Evolutionary conservation across 2,888 invertebrate genomes (phyloP), one percentile per base, ranked within the genome.

Genomic region (Dione juno): DNA sequence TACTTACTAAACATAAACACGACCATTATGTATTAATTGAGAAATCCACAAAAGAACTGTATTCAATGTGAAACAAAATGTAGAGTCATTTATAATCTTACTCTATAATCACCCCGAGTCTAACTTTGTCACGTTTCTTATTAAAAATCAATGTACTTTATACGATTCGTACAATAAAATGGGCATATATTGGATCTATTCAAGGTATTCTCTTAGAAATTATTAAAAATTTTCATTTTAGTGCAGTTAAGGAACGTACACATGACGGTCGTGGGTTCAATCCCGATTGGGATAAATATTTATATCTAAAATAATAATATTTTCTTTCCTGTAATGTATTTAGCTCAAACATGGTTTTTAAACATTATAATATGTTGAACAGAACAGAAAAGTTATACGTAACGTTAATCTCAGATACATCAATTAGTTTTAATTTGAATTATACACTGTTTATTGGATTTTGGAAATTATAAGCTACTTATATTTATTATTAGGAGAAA

Each of bases 111-210:
- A 41, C 28, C n/a, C n/a, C 21, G 28, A 11, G 10, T 45, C 28
- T 61, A 45, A 61, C 28, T 10, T n/a, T n/a, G 61, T 61, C 61
- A 61, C 61, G 61, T 61, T 61, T 7, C 45, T 43, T n/a, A 61
- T n/a, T 61, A 11, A 61, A 28, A 28, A 61, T 45, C 28, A 59
- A 59, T 59, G 41, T 54, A n/a, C 54, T 16, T 45, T 28, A 2
- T 43, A 61, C 41, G n/a, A 14, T 28, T n/a, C 21, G 41, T 28
- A 28, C 43, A 28, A 45, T 59, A 45, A 41, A 40, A 14, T 10
- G 14, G 10, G n/a, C 43, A n/a, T 61, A 45, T 59, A 14, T 59
- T 59, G 43, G 28, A 28, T 10, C 28, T 61, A 45, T 43, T 59
- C 59, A 14, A 43, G 54, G 2, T 3, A 28, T 28, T 35, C n/a